phyloP scores from a whole-genome alignment of 1,140 invertebrate genomes.

The Apis cerana region DNA sequence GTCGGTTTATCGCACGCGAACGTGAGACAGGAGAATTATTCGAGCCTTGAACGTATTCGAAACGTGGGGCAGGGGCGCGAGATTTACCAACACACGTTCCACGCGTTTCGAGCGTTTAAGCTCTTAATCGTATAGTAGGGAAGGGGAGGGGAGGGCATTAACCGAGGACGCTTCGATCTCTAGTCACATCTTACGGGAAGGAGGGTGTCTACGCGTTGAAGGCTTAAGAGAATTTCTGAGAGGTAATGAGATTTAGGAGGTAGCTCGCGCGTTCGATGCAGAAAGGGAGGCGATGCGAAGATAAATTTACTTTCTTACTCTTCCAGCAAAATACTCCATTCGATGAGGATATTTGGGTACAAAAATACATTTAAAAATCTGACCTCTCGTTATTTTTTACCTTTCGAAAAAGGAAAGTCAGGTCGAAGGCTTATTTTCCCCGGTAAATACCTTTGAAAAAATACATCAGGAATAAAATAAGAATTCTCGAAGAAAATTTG shows the following conservation, averaged over 20 bases:
- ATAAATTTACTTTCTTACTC: not conserved
- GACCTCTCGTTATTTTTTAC: too few relatives aligned
- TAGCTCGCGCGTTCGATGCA: not conserved
- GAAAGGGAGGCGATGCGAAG: not conserved
- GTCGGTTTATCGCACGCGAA: too few relatives aligned
- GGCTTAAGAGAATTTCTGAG: constrained; percentile 17
- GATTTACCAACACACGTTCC: not conserved
- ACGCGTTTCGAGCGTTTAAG: constrained; percentile 55
- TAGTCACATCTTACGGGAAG: not conserved
- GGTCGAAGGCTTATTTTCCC: too few relatives aligned
- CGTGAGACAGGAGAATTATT: too few relatives aligned
- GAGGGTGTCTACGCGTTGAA: not conserved
- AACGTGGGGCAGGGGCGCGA: too few relatives aligned
- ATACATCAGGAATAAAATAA: too few relatives aligned
- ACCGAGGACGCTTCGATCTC: constrained; percentile 37
- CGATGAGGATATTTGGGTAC: too few relatives aligned
- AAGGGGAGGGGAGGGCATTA: constrained; percentile 18
- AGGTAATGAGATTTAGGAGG: constrained; percentile 44
- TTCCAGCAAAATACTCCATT: not conserved
- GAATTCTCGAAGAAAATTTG: too few relatives aligned
- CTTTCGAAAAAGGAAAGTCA: too few relatives aligned
- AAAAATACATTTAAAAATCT: too few relatives aligned
- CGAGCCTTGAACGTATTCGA: too few relatives aligned
- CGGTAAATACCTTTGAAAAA: too few relatives aligned
- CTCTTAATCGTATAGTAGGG: constrained; percentile 43